A percentile compares a stretch with the other conserved stretches of the same genome.
phyloP scores from a whole-genome alignment of 2,888 invertebrate genomes.

The Scrobipalpa costella region DNA sequence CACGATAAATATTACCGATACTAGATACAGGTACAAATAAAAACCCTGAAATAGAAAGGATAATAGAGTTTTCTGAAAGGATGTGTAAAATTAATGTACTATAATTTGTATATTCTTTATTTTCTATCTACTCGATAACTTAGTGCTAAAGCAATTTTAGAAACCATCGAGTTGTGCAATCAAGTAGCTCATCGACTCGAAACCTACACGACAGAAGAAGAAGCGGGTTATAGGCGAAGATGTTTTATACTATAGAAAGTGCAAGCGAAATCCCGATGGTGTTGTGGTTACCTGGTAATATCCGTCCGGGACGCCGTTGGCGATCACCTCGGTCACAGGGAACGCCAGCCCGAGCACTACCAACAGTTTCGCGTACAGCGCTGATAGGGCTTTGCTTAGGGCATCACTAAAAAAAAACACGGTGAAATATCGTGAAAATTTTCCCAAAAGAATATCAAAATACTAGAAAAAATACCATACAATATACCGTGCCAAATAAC shows the following conservation, averaged over 20 bases:
- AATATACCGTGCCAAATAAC: too few relatives aligned
- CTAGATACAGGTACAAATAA: constrained; percentile 90
- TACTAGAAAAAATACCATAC: not conserved
- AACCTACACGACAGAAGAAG: too few relatives aligned
- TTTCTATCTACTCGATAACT: not conserved
- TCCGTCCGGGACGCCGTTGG: constrained; percentile 86
- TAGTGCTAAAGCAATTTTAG: too few relatives aligned
- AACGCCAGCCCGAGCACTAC: constrained; percentile 92
- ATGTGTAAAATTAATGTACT: not conserved
- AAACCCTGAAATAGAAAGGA: constrained; percentile 83
- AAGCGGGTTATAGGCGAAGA: too few relatives aligned
- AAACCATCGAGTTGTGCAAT: too few relatives aligned
- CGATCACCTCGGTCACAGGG: constrained; percentile 93
- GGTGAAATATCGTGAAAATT: not conserved
- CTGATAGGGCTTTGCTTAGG: constrained; percentile 87
- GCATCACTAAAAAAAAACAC: constrained; percentile 80
- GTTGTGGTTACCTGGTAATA: constrained; percentile 84
- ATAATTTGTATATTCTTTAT: not conserved
- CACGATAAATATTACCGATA: constrained; percentile 88
- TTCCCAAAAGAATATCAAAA: not conserved
- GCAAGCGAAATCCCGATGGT: too few relatives aligned
- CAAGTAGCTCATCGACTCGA: too few relatives aligned
- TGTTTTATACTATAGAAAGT: too few relatives aligned
- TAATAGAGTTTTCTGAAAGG: not conserved
- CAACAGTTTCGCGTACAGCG: constrained; percentile 91